These are phyloP conservation scores for Phortica variegata DNA, from an alignment of 1,140 invertebrate species.

Conservation along the genomic window DNA sequence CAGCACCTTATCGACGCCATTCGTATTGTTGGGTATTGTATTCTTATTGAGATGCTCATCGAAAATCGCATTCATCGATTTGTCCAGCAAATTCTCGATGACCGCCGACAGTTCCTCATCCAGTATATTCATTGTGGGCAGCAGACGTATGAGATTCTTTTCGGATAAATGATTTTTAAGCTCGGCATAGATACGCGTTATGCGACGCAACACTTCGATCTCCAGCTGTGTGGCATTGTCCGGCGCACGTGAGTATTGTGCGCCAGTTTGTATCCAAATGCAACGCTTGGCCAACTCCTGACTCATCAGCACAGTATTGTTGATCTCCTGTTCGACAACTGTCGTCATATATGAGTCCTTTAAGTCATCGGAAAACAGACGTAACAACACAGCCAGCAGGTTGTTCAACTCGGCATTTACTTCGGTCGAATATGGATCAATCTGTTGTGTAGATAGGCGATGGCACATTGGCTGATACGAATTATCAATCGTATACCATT, in stretches of 20 bases:
- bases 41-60: constrained; percentile 60
- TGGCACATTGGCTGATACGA: constrained; percentile 75
- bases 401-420: constrained; percentile 65
- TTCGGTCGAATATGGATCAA: constrained; percentile 56
- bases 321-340: constrained; percentile 77
- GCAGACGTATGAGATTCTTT: constrained; percentile 65
- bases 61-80: constrained; percentile 62
- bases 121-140: constrained; percentile 66
- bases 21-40: constrained; percentile 50
- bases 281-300: constrained; percentile 72
- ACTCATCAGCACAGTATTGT: constrained; percentile 75
- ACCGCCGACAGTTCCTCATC: constrained; percentile 63
- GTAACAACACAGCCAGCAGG: constrained; percentile 67
- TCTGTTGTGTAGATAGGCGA: constrained; percentile 60
- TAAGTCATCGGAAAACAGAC: constrained; percentile 70
- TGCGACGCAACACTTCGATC: constrained; percentile 65
- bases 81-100: constrained; percentile 58
- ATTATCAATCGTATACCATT: constrained; percentile 72
- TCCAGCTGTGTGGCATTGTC: constrained; percentile 56
- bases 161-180: constrained; percentile 67
- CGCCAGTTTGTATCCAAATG: constrained; percentile 69
- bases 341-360: constrained; percentile 77
- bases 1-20: constrained; percentile 50
- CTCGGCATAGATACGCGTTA: constrained; percentile 70
- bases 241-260: constrained; percentile 55